Evolutionary conservation across 2,113 vertebrate species (phyloP).

Genomic region (Corydoras sp.): DNA sequence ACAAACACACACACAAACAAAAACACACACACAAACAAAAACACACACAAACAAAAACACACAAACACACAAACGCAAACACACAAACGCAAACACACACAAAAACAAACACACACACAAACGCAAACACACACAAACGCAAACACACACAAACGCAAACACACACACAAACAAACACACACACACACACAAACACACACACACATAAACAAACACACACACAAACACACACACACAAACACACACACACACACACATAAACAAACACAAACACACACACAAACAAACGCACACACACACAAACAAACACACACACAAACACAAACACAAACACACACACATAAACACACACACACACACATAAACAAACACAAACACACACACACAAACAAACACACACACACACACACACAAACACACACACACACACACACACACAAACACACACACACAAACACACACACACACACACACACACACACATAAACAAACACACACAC

Average conservation of each 20-base stretch:
- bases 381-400: slow-evolving; percentile 39
- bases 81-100: background rate
- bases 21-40: background rate
- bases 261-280: no score
- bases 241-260: background rate
- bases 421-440: background rate
- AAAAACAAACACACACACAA: slow-evolving; percentile 24
- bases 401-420: background rate
- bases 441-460: slow-evolving; percentile 23
- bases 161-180: slow-evolving; percentile 38
- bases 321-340: background rate
- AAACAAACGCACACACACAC: background rate
- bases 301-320: slow-evolving; percentile 18
- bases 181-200: background rate
- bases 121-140: slow-evolving; percentile 1
- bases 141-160: no score
- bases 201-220: background rate
- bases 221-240: slow-evolving; percentile 25
- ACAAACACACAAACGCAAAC: background rate
- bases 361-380: background rate
- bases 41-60: slow-evolving; percentile 1
- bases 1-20: slow-evolving; percentile 25
- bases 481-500: no score
- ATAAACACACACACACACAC: slow-evolving; percentile 21
- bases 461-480: background rate